Evolutionary conservation across 2,797 vertebrate genomes (phyloP).

Genomic region (Manis crassicaudata): DNA sequence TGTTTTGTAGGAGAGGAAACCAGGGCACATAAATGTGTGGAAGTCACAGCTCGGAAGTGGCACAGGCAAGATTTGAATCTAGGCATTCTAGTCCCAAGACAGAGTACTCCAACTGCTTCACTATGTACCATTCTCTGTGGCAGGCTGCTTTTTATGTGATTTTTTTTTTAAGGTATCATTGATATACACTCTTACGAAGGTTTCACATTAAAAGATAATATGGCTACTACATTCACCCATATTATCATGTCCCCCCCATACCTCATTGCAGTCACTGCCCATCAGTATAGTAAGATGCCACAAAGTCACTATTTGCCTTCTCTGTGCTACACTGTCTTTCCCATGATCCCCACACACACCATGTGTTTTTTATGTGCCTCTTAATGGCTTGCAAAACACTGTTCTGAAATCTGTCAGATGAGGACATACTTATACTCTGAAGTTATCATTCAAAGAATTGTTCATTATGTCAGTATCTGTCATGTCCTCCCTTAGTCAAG

Average conservation of each 20-base stretch:
- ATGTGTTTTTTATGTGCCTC: not conserved
- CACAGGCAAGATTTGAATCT: constrained; percentile 4
- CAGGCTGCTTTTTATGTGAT: not conserved
- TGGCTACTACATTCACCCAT: too few species aligned
- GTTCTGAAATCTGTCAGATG: constrained; percentile 15
- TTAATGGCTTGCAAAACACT: not conserved
- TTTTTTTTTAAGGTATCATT: too few species aligned
- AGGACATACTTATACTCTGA: not conserved
- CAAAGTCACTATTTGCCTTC: too few species aligned
- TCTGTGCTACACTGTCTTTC: too few species aligned
- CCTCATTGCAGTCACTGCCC: too few species aligned
- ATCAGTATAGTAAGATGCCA: too few species aligned
- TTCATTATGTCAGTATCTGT: not conserved
- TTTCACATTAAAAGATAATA: too few species aligned
- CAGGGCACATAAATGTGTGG: not conserved
- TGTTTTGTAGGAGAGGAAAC: not conserved
- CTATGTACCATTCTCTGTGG: not conserved
- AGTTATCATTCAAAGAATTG: not conserved
- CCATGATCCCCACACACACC: too few species aligned
- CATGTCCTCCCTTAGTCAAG: not conserved
- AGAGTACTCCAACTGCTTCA: not conserved
- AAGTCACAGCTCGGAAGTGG: not conserved
- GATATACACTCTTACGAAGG: too few species aligned
- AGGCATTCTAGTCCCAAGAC: not conserved
- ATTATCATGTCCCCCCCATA: too few species aligned